Base-by-base conservation (phyloP, 2,113 vertebrate genomes). In the Scatophagus argus region DNA sequence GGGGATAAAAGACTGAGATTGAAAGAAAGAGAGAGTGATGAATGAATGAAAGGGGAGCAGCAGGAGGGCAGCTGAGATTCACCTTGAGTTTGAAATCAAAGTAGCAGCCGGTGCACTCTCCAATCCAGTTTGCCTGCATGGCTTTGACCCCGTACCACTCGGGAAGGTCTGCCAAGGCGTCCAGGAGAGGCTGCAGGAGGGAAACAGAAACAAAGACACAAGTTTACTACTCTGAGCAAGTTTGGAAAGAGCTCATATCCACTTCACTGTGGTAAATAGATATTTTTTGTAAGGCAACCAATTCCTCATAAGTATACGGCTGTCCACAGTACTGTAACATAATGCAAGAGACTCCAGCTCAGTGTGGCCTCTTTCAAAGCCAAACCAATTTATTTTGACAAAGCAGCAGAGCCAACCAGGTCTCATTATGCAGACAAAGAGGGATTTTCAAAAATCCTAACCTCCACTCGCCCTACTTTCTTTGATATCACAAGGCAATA, bases 61-160 rank as follows among this genome's bases (percentile, higher is more conserved):
- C 32, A 27, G 38, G 31, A 60, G 74, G 32, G 46, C 32, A 63
- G 60, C n/a, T 8, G 38, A 79, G 74, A 75, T 85, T 92, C 74
- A 99, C 98, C 96, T 97, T 98, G n/a, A 99, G 87, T 47, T 86
- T 85, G 91, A 97, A 97, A 91, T 98, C 95, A 49, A 99, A 95
- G 66, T 87, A 96, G 92, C 98, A 99, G 41, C 98, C 98, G 13
- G 85, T 63, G 12, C 98, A 99, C 52, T 99, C 94, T 44, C 98
- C 98, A 47, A 99, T 97, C 98, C 98, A 99, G 92, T 99, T 98
- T 43, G 96, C 97, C 92, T 99, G 98, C 98, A 99, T 99, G 92
- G 93, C 95, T 92, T 97, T 99, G 75, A 99, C 96, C 23, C 98
- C 97, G 0, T 99, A 99, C 97, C 98, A 99, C 78, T 98, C 96